phyloP scores from a whole-genome alignment of 2,797 vertebrate species.

The Notoglanidium macrostoma region DNA sequence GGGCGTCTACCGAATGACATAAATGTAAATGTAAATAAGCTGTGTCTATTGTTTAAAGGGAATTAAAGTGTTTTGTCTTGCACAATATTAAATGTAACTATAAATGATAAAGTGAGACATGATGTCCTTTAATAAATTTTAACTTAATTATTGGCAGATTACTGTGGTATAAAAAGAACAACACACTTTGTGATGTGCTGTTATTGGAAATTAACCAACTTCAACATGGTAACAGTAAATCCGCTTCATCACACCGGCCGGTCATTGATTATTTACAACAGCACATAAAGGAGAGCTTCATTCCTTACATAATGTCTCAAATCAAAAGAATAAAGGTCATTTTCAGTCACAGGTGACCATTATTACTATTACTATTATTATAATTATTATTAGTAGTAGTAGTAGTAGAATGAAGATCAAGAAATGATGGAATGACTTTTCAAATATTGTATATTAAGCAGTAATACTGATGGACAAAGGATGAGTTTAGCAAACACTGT shows the following conservation, averaged over 20 bases:
- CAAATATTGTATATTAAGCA: not conserved
- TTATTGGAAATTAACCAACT: not conserved
- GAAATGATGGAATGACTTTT: conserved; percentile 3
- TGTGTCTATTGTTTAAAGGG: no score
- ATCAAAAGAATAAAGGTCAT: not conserved
- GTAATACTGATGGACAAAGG: conserved; percentile 7
- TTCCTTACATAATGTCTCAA: not conserved
- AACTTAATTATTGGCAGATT: not conserved
- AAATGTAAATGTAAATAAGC: no score
- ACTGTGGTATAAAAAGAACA: not conserved
- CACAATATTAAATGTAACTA: not conserved
- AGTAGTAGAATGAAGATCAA: not conserved
- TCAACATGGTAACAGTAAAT: not conserved
- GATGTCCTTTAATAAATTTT: not conserved
- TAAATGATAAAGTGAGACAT: not conserved
- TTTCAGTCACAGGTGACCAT: conserved; percentile 9
- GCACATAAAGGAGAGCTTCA: not conserved
- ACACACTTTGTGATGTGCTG: not conserved
- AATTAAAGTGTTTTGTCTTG: not conserved
- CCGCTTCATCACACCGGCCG: not conserved
- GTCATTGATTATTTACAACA: not conserved
- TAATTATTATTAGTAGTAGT: not conserved
- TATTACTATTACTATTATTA: not conserved
- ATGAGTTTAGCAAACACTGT: conserved; percentile 49
- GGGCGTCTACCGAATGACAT: no score